A percentile compares a stretch with the other conserved stretches of the same genome.
Conservation (phyloP, 2,888 invertebrate genomes). For the Cepaea hortensis region DNA sequence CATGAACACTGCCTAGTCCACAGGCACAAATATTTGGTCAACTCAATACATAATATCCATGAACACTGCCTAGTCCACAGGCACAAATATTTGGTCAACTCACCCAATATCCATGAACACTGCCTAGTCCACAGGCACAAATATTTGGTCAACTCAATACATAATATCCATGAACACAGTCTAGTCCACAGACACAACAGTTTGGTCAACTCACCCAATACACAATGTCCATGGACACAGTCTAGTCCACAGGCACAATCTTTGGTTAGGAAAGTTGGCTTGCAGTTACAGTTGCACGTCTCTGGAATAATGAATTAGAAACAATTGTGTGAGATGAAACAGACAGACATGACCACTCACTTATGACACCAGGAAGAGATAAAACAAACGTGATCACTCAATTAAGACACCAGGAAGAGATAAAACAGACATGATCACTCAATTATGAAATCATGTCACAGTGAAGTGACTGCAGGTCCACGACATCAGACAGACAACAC, state of each 20-base stretch:
- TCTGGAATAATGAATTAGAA: slow-evolving; percentile 12
- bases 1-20: too few species aligned
- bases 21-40: too few species aligned
- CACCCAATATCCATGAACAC: slow-evolving; percentile 71
- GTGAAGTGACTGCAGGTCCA: too few species aligned
- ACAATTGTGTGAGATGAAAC: neutral
- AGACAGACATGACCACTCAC: neutral
- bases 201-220: slow-evolving; percentile 46
- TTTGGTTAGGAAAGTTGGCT: slow-evolving; percentile 31
- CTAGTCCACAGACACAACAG: too few species aligned
- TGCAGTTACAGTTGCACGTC: slow-evolving; percentile 49
- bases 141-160: neutral
- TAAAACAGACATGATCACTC: neutral
- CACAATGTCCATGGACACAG: slow-evolving; percentile 72
- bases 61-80: slow-evolving; percentile 69
- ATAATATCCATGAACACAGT: too few species aligned
- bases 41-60: slow-evolving; percentile 58
- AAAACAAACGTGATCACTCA: neutral
- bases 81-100: slow-evolving; percentile 42
- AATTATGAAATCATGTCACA: too few species aligned
- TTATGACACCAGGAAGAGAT: neutral
- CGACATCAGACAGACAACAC: too few species aligned
- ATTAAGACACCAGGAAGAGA: neutral
- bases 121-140: slow-evolving; percentile 48
- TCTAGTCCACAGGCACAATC: slow-evolving; percentile 47